A percentile compares a stretch with the other conserved stretches of the same genome.
phyloP scores from a whole-genome alignment of 2,113 vertebrate genomes.

The Microcebus ravelobensis region DNA sequence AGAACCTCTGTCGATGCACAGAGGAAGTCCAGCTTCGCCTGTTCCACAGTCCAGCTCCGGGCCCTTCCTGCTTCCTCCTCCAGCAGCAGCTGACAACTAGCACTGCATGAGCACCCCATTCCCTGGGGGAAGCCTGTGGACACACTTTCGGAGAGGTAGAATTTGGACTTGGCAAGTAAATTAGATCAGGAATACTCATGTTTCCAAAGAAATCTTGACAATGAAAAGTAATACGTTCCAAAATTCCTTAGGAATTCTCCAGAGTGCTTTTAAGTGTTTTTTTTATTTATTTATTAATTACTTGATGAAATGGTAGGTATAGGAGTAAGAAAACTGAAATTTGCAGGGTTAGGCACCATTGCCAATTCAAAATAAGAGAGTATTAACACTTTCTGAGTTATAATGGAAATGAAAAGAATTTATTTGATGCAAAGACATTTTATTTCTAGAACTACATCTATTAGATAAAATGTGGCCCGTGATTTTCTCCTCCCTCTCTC shows the following conservation, averaged over 20 bases:
- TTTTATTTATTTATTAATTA: not conserved
- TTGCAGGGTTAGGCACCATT: not conserved
- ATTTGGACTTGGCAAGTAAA: not conserved
- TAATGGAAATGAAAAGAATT: not conserved
- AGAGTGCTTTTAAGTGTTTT: not conserved
- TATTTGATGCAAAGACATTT: not conserved
- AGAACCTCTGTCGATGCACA: not conserved
- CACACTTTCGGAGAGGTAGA: not conserved
- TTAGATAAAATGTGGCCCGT: not conserved
- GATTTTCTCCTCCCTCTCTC: not conserved
- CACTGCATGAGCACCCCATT: no score
- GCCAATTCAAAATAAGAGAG: not conserved
- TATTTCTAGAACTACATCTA: not conserved
- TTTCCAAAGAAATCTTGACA: conserved; percentile 16
- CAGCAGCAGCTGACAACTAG: not conserved
- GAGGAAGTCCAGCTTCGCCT: not conserved
- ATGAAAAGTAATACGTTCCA: not conserved
- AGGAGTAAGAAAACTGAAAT: not conserved
- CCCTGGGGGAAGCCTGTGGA: not conserved
- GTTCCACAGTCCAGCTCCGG: not conserved
- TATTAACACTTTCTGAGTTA: not conserved
- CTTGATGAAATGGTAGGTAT: not conserved
- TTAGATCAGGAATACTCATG: not conserved
- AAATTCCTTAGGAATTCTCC: not conserved
- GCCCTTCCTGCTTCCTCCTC: not conserved